phyloP scores from a whole-genome alignment of 2,888 invertebrate genomes.

The Drosophila kanekoi region DNA sequence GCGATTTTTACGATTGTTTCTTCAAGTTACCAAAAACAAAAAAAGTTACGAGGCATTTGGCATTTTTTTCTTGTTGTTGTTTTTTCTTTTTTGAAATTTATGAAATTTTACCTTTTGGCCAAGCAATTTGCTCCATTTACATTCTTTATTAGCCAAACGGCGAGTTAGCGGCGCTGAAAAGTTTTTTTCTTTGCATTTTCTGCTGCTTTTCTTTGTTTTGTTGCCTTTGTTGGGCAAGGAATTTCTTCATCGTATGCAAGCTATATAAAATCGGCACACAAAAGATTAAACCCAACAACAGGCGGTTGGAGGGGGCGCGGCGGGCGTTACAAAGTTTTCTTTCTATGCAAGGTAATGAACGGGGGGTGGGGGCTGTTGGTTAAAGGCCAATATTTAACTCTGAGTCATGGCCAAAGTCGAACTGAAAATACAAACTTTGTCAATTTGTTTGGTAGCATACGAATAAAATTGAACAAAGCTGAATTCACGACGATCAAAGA shows the following conservation, averaged over 20 bases:
- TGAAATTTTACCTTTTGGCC: slow-evolving; percentile 79
- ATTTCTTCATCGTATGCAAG: slow-evolving; percentile 60
- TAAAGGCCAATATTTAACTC: slow-evolving; percentile 1
- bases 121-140: slow-evolving; percentile 80
- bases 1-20: slow-evolving; percentile 76
- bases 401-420: slow-evolving; percentile 22
- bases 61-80: slow-evolving; percentile 9
- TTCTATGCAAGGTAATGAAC: slow-evolving; percentile 15
- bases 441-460: slow-evolving; percentile 38
- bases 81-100: slow-evolving; percentile 58
- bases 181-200: slow-evolving; percentile 33
- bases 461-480: slow-evolving; percentile 12
- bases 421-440: slow-evolving; percentile 57
- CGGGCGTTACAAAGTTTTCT: slow-evolving; percentile 42
- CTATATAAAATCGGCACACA: slow-evolving; percentile 55
- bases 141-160: slow-evolving; percentile 77
- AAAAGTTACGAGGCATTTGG: slow-evolving; percentile 42
- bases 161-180: slow-evolving; percentile 53
- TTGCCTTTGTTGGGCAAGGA: slow-evolving; percentile 56
- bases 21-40: slow-evolving; percentile 51
- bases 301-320: slow-evolving; percentile 2
- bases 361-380: too few species aligned
- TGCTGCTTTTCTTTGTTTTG: slow-evolving; percentile 12
- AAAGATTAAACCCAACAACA: slow-evolving; percentile 46
- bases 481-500: background rate